phyloP scores from a whole-genome alignment of 2,113 vertebrate genomes.

The Rattus rattus region DNA sequence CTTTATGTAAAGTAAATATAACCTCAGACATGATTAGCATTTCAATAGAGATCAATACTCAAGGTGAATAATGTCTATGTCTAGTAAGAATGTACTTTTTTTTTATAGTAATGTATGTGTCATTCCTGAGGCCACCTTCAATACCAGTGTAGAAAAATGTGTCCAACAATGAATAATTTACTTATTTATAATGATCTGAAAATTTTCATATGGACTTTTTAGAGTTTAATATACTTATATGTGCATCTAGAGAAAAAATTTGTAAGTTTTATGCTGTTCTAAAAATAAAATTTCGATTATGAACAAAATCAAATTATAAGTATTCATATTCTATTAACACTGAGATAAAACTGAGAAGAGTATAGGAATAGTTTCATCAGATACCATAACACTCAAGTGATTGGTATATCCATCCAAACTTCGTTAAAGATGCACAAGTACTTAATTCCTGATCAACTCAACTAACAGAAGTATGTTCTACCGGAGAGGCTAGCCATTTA shows the following conservation, averaged over 20 bases:
- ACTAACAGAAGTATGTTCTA: conserved; percentile 66
- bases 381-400: conserved; percentile 84
- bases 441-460: conserved; percentile 84
- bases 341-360: conserved; percentile 81
- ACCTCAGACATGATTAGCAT: conserved; percentile 51
- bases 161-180: conserved; percentile 81
- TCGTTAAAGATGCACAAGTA: conserved; percentile 85
- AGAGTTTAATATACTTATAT: conserved; percentile 76
- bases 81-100: conserved; percentile 74
- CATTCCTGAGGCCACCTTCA: conserved; percentile 69
- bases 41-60: conserved; percentile 69
- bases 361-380: conserved; percentile 82
- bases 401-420: conserved; percentile 77
- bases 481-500: conserved; percentile 80
- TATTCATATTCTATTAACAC: conserved; percentile 86
- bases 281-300: conserved; percentile 83
- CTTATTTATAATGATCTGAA: conserved; percentile 82
- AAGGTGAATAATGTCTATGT: conserved; percentile 67
- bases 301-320: conserved; percentile 87
- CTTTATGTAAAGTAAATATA: conserved; percentile 57
- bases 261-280: conserved; percentile 85
- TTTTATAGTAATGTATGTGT: conserved; percentile 68
- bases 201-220: conserved; percentile 76
- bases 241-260: conserved; percentile 80
- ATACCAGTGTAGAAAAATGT: conserved; percentile 67